phyloP scores from a whole-genome alignment of 1,140 invertebrate species.

The Stegodyphus dumicola region DNA sequence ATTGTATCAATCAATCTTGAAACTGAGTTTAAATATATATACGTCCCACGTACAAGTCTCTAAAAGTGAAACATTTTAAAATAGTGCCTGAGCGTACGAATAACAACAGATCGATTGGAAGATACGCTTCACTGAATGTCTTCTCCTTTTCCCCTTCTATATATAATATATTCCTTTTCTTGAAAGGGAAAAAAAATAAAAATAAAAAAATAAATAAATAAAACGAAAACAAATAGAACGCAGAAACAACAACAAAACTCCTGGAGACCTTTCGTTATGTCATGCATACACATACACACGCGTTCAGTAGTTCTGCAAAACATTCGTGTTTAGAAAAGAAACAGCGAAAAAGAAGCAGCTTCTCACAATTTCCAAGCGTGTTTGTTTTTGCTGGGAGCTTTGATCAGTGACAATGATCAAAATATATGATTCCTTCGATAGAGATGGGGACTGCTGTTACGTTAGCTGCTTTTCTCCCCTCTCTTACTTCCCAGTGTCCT shows the following conservation, averaged over 20 bases:
- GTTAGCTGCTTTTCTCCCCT: neutral
- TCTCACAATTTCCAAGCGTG: conserved; percentile 40
- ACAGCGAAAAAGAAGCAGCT: conserved; percentile 22
- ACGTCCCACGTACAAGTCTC: neutral
- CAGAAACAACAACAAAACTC: conserved; percentile 1
- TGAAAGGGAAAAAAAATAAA: neutral
- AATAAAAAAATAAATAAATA: too few species aligned
- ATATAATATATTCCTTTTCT: conserved; percentile 3
- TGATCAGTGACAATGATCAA: conserved; percentile 44
- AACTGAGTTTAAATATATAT: too few species aligned
- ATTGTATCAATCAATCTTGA: too few species aligned
- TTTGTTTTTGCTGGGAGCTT: conserved; percentile 33
- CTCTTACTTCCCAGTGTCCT: neutral
- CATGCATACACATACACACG: neutral
- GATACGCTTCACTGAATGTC: neutral
- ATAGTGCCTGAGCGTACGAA: conserved; percentile 11
- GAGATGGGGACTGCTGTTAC: neutral
- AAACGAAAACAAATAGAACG: neutral
- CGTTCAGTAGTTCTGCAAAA: neutral
- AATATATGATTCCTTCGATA: conserved; percentile 12
- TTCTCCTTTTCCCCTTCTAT: neutral
- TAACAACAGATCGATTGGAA: conserved; percentile 21
- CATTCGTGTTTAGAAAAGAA: neutral
- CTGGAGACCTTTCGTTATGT: conserved; percentile 13
- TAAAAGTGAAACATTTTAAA: conserved; percentile 36